phyloP scores from a whole-genome alignment of 2,797 vertebrate genomes.

The Adelosebastes latens region DNA sequence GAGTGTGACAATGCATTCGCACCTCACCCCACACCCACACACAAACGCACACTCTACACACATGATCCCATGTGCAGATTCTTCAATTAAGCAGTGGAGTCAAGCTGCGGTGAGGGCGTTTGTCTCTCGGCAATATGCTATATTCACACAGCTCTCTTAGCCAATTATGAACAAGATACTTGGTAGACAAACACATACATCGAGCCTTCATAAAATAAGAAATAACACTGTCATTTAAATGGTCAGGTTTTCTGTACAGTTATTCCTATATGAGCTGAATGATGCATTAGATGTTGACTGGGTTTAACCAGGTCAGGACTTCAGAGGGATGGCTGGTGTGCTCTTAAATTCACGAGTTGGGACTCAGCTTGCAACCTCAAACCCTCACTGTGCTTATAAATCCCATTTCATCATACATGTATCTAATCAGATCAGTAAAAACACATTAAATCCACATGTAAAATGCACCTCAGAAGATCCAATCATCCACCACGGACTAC shows the following conservation, averaged over 20 bases:
- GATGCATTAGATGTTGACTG: neutral
- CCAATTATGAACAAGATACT: constrained; percentile 38
- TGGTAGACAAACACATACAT: constrained; percentile 30
- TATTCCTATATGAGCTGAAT: neutral
- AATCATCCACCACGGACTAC: neutral
- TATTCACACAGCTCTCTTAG: constrained; percentile 36
- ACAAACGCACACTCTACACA: constrained; percentile 6
- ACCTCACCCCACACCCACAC: constrained; percentile 22
- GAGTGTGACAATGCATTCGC: constrained; percentile 55
- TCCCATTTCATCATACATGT: neutral
- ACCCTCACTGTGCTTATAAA: neutral
- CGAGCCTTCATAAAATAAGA: constrained; percentile 11
- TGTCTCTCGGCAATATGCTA: constrained; percentile 45
- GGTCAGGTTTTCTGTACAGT: neutral
- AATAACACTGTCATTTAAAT: too few relatives aligned
- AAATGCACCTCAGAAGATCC: neutral
- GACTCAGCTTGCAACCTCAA: neutral
- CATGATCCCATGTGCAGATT: constrained; percentile 37
- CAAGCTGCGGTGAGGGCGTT: constrained; percentile 25
- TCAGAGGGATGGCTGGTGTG: neutral
- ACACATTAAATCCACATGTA: neutral
- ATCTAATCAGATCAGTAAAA: neutral
- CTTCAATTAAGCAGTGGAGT: constrained; percentile 47
- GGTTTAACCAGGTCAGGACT: neutral
- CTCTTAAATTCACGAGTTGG: neutral